Evolutionary conservation across 2,888 invertebrate genomes (phyloP), one percentile per base, ranked within the genome.

Genomic region (Ellobium chinense): DNA sequence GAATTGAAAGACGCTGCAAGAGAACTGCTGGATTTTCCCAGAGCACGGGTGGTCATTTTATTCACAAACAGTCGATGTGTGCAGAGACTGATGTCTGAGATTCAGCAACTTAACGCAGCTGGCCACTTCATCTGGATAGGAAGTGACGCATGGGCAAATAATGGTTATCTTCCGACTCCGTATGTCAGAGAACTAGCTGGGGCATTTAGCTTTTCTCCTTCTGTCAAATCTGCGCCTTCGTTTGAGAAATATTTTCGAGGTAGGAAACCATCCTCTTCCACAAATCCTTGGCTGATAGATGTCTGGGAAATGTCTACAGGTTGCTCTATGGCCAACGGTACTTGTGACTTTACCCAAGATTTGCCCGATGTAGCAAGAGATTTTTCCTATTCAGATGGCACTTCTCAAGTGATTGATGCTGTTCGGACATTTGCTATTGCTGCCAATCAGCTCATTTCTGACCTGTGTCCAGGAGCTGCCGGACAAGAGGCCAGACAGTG

Each of bases 71-170:
- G 82, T 29, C 83, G 83, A 9, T 34, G 58, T 34, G 68, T 60
- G 9, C 21, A 2, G 3, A 69, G 18, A 1, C 31, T 89, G 3
- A 78, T 89, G 18, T 14, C 46, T 14, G 83, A 83, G n/a, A 77
- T 85, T 12, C 65, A 81, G 39, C n/a, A 66, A 27, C 39, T 74
- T 36, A 34, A 80, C 9, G 72, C 81, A 3, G 56, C 74, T 0
- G 86, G 87, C 9, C 80, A 84, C 14, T 90, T 90, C 75, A 80
- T 87, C 21, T 90, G 88, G 87, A 69, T 90, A 9, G 89, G 88
- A 34, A 86, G 88, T 39, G 89, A 90, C 66, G 88, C 85, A 4
- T 85, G 84, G 83, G 80, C 81, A 3, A 74, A 74, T 1, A 58
- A 34, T 1, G 18, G 83, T 9, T 18, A 62, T 46, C 60, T 14